Evolutionary conservation across 2,113 vertebrate genomes (phyloP).

Genomic region (Montifringilla adamsi): DNA sequence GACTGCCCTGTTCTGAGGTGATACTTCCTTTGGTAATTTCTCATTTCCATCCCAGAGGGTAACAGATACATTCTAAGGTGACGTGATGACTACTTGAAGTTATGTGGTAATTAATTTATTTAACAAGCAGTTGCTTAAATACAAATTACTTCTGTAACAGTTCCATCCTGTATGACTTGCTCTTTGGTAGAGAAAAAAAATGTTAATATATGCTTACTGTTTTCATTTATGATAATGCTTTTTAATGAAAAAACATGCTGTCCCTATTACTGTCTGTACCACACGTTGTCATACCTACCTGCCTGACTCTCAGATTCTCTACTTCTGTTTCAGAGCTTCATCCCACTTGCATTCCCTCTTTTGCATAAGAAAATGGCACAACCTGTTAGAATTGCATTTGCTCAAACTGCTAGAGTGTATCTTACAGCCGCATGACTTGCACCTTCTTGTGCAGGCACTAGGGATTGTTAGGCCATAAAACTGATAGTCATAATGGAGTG

Average conservation of each 20-base stretch:
- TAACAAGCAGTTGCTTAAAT: background rate
- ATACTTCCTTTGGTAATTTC: background rate
- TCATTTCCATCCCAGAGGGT: background rate
- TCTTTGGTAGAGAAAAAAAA: background rate
- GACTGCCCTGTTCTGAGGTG: background rate
- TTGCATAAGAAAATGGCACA: background rate
- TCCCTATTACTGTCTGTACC: background rate
- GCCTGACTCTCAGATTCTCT: background rate
- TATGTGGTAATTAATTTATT: background rate
- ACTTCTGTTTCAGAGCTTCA: background rate
- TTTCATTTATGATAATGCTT: background rate
- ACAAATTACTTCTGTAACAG: background rate
- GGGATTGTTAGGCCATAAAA: background rate
- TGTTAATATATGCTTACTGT: background rate
- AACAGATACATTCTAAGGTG: background rate
- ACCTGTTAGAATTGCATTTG: background rate
- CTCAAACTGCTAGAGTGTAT: background rate
- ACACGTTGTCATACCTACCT: background rate
- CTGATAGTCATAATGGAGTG: background rate
- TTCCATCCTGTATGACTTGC: background rate
- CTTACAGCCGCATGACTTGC: background rate
- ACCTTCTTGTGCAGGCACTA: background rate
- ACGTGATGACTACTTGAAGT: background rate
- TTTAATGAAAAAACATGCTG: background rate
- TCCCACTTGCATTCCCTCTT: background rate